phyloP scores from a whole-genome alignment of 1,140 invertebrate species.

The Diachasmimorpha longicaudata region DNA sequence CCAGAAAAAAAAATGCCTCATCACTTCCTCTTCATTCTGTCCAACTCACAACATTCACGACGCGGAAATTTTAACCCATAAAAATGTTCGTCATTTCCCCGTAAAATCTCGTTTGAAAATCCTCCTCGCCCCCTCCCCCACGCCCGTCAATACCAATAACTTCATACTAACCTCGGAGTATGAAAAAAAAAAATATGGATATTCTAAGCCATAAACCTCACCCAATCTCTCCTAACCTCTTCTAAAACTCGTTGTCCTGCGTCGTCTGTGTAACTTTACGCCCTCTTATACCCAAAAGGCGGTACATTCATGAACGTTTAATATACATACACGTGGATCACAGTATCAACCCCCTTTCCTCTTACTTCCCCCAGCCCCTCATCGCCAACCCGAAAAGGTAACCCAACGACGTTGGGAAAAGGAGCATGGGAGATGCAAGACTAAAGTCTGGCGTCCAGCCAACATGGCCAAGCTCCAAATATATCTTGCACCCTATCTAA shows the following conservation, averaged over 20 bases:
- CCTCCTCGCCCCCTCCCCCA: no score
- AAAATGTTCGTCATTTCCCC: no score
- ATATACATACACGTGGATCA: slow-evolving; percentile 29
- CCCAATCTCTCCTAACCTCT: slow-evolving; percentile 19
- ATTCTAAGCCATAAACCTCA: slow-evolving; percentile 19
- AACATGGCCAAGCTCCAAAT: slow-evolving; percentile 60
- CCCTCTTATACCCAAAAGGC: slow-evolving; percentile 30
- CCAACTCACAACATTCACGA: no score
- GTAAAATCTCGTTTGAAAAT: no score
- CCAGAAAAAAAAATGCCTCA: no score
- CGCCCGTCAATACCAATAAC: no score
- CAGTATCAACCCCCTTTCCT: slow-evolving; percentile 38
- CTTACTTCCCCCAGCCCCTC: no score
- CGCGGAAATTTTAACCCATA: no score
- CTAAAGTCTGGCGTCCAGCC: slow-evolving; percentile 52
- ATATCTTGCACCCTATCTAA: slow-evolving; percentile 60
- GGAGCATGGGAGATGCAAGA: slow-evolving; percentile 41
- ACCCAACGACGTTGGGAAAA: neutral
- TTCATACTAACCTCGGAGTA: no score
- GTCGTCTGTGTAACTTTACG: slow-evolving; percentile 13
- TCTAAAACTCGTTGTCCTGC: neutral
- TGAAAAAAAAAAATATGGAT: no score
- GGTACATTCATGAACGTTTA: slow-evolving; percentile 3
- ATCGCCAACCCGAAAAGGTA: neutral
- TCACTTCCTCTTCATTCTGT: no score